Conservation (phyloP, 2,888 invertebrate genomes). For the Oscheius onirici region DNA sequence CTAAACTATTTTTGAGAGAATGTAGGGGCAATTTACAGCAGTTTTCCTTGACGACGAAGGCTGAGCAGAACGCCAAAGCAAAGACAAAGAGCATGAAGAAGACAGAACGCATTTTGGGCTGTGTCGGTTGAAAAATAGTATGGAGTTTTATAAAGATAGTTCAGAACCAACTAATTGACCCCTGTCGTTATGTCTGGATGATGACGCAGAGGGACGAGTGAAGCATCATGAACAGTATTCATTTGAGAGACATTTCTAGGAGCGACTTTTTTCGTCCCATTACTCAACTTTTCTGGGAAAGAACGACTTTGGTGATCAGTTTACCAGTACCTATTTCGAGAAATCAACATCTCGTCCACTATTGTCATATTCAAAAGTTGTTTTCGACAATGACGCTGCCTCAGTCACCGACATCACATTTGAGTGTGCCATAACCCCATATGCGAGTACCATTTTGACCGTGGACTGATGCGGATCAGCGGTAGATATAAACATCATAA, state of each 20-base stretch:
- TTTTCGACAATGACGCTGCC: too few species aligned
- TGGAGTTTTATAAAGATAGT: background rate
- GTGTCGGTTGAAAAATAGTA: background rate
- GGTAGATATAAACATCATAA: too few species aligned
- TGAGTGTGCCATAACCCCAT: too few species aligned
- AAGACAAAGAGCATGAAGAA: background rate
- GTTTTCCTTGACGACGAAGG: background rate
- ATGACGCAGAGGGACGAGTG: background rate
- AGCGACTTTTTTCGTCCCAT: background rate
- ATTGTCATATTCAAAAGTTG: too few species aligned
- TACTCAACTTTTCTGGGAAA: too few species aligned
- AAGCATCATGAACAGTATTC: background rate
- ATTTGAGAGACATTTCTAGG: background rate
- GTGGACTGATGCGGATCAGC: too few species aligned
- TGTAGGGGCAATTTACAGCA: background rate
- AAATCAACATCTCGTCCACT: too few species aligned
- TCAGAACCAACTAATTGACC: background rate
- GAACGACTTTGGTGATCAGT: too few species aligned
- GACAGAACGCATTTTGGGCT: background rate
- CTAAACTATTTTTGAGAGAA: background rate
- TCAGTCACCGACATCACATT: too few species aligned
- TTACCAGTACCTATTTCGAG: too few species aligned
- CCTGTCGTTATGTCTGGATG: background rate
- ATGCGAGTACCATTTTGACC: too few species aligned
- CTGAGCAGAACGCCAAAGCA: background rate